Conservation (phyloP, 2,797 vertebrate genomes). For the Pelochelys cantorii region DNA sequence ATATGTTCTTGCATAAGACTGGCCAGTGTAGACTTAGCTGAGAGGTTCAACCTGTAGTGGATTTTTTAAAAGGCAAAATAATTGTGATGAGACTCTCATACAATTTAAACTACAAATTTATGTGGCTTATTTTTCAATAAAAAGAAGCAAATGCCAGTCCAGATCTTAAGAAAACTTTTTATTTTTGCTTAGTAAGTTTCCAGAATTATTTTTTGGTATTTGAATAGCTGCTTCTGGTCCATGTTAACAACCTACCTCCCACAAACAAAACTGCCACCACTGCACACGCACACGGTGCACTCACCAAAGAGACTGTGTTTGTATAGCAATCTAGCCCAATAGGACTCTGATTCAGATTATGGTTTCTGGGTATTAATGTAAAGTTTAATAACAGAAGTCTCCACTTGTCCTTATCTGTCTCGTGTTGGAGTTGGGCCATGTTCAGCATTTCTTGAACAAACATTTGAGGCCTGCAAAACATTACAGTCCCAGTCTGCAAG, state of each 20-base stretch:
- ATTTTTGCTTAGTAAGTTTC: not conserved
- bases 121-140: not conserved
- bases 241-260: not conserved
- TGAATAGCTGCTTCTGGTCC: not conserved
- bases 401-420: not conserved
- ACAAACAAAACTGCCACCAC: not conserved
- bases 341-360: not conserved
- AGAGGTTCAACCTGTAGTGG: not conserved
- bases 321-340: not conserved
- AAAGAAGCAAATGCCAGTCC: not conserved
- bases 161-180: not conserved
- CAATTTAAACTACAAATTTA: not conserved
- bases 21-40: too few relatives aligned
- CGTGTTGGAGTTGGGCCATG: not conserved
- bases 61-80: not conserved
- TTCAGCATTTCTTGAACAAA: slow-evolving; percentile 28
- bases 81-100: not conserved
- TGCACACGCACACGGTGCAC: too few relatives aligned
- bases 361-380: not conserved
- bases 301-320: not conserved
- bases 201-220: not conserved
- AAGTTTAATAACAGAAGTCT: not conserved
- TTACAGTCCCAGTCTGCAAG: not conserved
- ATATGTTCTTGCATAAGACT: too few relatives aligned
- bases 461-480: slow-evolving; percentile 20